Percentiles rank a stretch among this genome's conserved stretches.
These are phyloP conservation scores for Cheiracanthium punctorium DNA, from an alignment of 2,888 invertebrate species.

Conservation along the genomic window DNA sequence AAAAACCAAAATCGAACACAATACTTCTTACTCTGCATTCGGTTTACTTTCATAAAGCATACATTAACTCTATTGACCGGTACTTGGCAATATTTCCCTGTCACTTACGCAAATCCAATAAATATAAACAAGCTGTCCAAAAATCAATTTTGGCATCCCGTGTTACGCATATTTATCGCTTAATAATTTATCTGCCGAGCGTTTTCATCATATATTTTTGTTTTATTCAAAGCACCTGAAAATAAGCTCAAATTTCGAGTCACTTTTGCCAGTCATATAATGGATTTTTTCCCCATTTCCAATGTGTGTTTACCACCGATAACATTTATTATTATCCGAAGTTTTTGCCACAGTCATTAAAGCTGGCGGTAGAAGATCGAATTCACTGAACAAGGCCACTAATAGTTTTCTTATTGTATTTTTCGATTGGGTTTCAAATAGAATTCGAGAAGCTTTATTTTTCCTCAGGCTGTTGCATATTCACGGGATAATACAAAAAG, in stretches of 20 bases:
- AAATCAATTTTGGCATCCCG: neutral
- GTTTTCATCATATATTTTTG: neutral
- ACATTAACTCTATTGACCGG: too few relatives aligned
- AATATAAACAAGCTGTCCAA: neutral
- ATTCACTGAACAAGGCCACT: neutral
- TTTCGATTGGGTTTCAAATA: slow-evolving; percentile 13
- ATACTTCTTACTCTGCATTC: too few relatives aligned
- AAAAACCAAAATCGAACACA: too few relatives aligned
- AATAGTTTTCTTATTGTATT: slow-evolving; percentile 13
- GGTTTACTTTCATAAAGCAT: too few relatives aligned
- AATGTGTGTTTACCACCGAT: slow-evolving; percentile 12
- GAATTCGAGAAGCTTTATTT: neutral
- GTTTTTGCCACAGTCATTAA: slow-evolving; percentile 11
- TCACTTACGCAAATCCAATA: neutral
- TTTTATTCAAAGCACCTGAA: neutral
- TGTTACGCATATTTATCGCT: neutral
- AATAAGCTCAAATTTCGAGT: neutral
- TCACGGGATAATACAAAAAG: neutral
- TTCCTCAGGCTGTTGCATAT: neutral
- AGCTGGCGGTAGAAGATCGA: neutral
- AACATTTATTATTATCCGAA: slow-evolving; percentile 21
- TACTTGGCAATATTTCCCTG: neutral
- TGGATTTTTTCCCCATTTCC: neutral
- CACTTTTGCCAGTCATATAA: neutral
- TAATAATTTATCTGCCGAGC: neutral